A percentile compares a stretch with the other conserved stretches of the same genome.
phyloP scores from a whole-genome alignment of 2,797 vertebrate species.

The Cyprinodon diabolis region DNA sequence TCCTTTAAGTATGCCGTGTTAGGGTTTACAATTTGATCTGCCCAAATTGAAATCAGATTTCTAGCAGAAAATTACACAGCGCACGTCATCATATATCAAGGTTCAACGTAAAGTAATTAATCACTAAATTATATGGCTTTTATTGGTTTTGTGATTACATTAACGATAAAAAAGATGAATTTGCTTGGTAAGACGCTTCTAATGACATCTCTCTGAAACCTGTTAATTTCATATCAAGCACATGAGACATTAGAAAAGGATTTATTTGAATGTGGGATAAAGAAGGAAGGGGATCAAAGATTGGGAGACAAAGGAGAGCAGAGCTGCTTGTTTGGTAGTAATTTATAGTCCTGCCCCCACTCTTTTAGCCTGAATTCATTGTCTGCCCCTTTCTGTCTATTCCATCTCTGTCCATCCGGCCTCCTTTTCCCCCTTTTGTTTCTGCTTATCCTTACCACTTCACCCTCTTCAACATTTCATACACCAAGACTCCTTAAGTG shows the following conservation, averaged over 20 bases:
- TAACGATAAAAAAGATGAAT: not conserved
- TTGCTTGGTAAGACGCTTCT: not conserved
- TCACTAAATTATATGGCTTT: slow-evolving; percentile 5
- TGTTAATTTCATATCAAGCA: not conserved
- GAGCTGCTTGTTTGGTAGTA: slow-evolving; percentile 56
- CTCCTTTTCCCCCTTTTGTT: slow-evolving; percentile 20
- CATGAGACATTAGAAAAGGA: not conserved
- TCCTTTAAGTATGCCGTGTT: not conserved
- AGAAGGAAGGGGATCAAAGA: slow-evolving; percentile 13
- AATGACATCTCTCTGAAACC: not conserved
- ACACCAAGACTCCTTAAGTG: slow-evolving; percentile 16
- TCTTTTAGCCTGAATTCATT: slow-evolving; percentile 65
- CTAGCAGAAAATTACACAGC: not conserved
- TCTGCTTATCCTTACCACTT: slow-evolving; percentile 14
- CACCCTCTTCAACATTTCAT: not conserved
- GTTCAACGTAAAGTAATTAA: not conserved
- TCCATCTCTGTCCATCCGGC: slow-evolving; percentile 27
- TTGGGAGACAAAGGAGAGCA: slow-evolving; percentile 36
- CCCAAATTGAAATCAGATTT: not conserved
- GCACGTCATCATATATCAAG: not conserved
- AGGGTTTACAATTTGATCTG: not conserved
- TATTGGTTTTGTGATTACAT: not conserved
- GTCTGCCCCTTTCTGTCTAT: slow-evolving; percentile 54
- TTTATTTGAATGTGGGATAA: slow-evolving; percentile 8
- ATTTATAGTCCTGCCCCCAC: slow-evolving; percentile 66